Base-by-base conservation (phyloP, 1,140 invertebrate genomes). In the Elysia chlorotica region DNA sequence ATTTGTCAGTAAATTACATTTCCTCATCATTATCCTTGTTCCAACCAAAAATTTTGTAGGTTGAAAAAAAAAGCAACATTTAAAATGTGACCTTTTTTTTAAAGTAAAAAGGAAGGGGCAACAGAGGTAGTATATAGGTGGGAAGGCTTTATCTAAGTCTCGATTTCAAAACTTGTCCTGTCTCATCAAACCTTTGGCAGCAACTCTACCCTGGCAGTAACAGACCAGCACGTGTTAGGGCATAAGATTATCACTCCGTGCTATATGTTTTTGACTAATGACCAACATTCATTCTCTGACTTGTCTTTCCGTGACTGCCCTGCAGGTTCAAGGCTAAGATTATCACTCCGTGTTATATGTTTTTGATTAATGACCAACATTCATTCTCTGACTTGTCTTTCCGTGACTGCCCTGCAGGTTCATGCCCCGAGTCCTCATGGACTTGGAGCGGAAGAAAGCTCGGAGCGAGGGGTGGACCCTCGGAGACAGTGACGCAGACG, bases 371-470 rank as follows among this genome's bases (percentile, higher is more conserved):
- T 31, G 17, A 14, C 17, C 31, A n/a, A 0, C 25, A 35, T 48
- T 48, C 41, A 48, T 48, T 48, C 41, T 48, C 10, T 48, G 41
- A 10, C 5, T 6, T 62, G 31, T n/a, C n/a, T n/a, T n/a, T n/a
- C n/a, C n/a, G n/a, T n/a, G n/a, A n/a, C n/a, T n/a, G n/a, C n/a
- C n/a, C 41, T n/a, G 2, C 54, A 72, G 35, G 38, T 25, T 48
- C 53, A n/a, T 53, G 4, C 73, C 54, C 28, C 33, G 59, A 48
- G 37, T 63, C 21, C 19, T 53, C 0, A 25, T 54, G 31, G 37
- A 70, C 19, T n/a, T 65, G 36, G 59, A 67, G 23, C 35, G 37
- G 48, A 35, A 41, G 36, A 69, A 74, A 35, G 41, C n/a, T 2
- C 61, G 54, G 35, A 59, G 41, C 36, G 69, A 71, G 33, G 59